These are phyloP conservation scores for Pseudopodoces humilis DNA, from an alignment of 2,113 vertebrate species.

Conservation along the genomic window DNA sequence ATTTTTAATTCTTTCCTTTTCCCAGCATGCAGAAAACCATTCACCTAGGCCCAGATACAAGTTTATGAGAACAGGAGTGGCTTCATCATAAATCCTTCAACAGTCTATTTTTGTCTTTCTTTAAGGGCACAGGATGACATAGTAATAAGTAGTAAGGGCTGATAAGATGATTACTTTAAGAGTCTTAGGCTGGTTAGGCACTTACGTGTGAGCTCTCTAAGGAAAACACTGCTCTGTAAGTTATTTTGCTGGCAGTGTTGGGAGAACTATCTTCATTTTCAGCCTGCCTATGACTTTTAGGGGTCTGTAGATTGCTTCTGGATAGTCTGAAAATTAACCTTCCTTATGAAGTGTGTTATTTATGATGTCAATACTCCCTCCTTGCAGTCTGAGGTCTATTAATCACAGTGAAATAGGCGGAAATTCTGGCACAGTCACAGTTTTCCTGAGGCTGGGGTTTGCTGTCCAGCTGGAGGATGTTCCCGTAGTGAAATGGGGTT, in stretches of 20 bases:
- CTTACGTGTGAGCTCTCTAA: not conserved
- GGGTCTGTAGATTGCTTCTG: not conserved
- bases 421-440: not conserved
- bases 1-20: not conserved
- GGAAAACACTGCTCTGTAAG: not conserved
- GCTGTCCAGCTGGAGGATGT: not conserved
- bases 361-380: not conserved
- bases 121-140: not conserved
- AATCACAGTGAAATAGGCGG: not conserved
- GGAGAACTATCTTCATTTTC: not conserved
- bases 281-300: not conserved
- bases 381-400: too few species aligned
- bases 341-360: not conserved
- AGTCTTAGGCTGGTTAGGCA: not conserved
- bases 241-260: not conserved
- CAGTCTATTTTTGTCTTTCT: slow-evolving; percentile 1
- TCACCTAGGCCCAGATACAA: not conserved
- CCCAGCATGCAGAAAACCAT: not conserved
- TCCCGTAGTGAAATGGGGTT: rapidly evolving
- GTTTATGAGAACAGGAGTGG: not conserved
- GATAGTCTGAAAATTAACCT: not conserved
- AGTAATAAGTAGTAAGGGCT: not conserved
- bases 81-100: not conserved
- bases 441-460: not conserved
- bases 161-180: slow-evolving; percentile 17